Conservation (phyloP, 92 coral and sea anemone species). For the Metridium senile region DNA sequence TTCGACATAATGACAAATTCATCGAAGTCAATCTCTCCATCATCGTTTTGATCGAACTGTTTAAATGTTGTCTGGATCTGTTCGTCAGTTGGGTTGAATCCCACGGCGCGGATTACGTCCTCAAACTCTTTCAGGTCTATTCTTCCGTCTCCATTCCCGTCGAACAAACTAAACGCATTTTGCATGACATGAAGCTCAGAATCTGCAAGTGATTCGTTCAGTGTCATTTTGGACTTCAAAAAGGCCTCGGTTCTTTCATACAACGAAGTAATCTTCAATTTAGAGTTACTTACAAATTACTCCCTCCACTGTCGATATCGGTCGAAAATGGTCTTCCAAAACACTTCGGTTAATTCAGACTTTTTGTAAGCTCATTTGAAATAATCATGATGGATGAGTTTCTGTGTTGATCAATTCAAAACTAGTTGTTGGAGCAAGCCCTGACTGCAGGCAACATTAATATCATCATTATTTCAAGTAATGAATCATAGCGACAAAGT, state of each 20-base stretch:
- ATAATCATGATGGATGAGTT: neutral
- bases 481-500: neutral
- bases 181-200: slow-evolving; percentile 67
- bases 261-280: neutral
- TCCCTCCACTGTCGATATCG: neutral
- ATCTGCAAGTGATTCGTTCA: slow-evolving; percentile 21
- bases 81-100: slow-evolving; percentile 67
- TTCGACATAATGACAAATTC: slow-evolving; percentile 83
- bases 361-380: no score
- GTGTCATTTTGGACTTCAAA: neutral
- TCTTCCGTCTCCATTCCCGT: slow-evolving; percentile 63
- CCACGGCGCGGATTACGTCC: slow-evolving; percentile 73
- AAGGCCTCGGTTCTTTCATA: neutral
- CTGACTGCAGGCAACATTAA: no score
- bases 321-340: no score
- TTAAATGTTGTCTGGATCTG: slow-evolving; percentile 63
- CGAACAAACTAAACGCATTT: slow-evolving; percentile 75
- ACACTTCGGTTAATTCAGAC: no score
- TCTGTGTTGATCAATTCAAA: no score
- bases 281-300: neutral
- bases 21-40: slow-evolving; percentile 83
- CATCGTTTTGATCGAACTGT: slow-evolving; percentile 69
- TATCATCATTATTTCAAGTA: no score
- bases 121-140: slow-evolving; percentile 78
- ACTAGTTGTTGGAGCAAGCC: no score